Conservation (phyloP, 1,140 invertebrate species). For the Wasmannia auropunctata region DNA sequence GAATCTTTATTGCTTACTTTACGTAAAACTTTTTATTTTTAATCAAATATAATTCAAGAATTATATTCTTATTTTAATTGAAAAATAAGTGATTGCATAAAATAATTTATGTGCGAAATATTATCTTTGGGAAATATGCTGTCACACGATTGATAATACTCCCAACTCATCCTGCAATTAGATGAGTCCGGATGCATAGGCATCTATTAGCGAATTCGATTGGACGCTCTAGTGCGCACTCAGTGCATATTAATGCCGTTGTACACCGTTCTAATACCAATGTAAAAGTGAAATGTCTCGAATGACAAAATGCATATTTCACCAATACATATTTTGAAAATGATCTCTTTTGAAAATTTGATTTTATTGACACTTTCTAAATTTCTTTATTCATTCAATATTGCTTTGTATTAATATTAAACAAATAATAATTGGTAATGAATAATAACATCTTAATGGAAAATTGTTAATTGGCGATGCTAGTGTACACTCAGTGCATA, state of each 20-base stretch:
- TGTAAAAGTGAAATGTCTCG: too few relatives aligned
- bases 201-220: too few relatives aligned
- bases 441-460: background rate
- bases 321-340: too few relatives aligned
- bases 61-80: background rate
- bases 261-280: too few relatives aligned
- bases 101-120: background rate
- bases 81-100: background rate
- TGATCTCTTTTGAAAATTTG: background rate
- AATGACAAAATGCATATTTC: too few relatives aligned
- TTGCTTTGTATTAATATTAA: conserved; percentile 4
- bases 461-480: too few relatives aligned
- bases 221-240: too few relatives aligned
- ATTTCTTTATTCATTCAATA: background rate
- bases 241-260: too few relatives aligned
- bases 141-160: background rate
- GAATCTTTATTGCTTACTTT: background rate
- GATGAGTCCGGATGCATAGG: background rate
- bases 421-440: background rate
- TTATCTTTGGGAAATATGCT: background rate
- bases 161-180: background rate
- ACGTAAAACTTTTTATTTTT: background rate
- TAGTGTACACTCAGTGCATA: too few relatives aligned
- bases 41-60: background rate
- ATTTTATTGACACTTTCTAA: background rate